Evolutionary conservation across 2,888 invertebrate species (phyloP).

Genomic region (Cephonodes hylas): DNA sequence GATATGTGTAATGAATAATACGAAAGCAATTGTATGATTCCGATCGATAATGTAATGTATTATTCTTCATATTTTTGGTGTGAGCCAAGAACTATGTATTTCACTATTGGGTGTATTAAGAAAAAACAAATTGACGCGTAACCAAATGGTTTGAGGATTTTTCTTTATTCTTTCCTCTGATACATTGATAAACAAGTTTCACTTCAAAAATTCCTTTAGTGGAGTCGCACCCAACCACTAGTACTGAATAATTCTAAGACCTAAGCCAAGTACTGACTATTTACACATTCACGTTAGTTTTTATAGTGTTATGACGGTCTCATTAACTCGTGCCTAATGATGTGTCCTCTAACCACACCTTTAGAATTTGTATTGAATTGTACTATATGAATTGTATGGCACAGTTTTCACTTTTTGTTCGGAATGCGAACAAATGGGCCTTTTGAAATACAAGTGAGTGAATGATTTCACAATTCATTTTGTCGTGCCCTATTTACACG

Average conservation of each 20-base stretch:
- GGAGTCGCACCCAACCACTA: too few relatives aligned
- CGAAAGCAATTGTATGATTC: too few relatives aligned
- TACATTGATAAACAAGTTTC: too few relatives aligned
- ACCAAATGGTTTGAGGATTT: too few relatives aligned
- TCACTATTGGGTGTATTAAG: neutral
- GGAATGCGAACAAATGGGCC: neutral
- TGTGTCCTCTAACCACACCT: slow-evolving; percentile 43
- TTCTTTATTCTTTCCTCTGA: too few relatives aligned
- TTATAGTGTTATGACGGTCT: slow-evolving; percentile 39
- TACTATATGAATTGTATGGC: neutral
- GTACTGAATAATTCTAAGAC: too few relatives aligned
- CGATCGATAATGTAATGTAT: too few relatives aligned
- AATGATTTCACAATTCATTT: neutral
- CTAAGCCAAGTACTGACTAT: neutral
- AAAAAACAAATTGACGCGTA: neutral
- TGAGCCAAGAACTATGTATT: too few relatives aligned
- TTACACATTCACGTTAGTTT: slow-evolving; percentile 22
- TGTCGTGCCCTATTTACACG: too few relatives aligned
- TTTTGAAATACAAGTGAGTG: neutral
- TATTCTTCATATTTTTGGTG: too few relatives aligned
- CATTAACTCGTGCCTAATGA: slow-evolving; percentile 61
- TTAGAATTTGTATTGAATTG: slow-evolving; percentile 10
- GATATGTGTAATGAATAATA: too few relatives aligned
- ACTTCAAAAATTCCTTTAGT: too few relatives aligned
- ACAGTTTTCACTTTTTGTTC: neutral